These are phyloP conservation scores for Hermodice carunculata DNA, from an alignment of 2,888 invertebrate genomes.

Conservation along the genomic window DNA sequence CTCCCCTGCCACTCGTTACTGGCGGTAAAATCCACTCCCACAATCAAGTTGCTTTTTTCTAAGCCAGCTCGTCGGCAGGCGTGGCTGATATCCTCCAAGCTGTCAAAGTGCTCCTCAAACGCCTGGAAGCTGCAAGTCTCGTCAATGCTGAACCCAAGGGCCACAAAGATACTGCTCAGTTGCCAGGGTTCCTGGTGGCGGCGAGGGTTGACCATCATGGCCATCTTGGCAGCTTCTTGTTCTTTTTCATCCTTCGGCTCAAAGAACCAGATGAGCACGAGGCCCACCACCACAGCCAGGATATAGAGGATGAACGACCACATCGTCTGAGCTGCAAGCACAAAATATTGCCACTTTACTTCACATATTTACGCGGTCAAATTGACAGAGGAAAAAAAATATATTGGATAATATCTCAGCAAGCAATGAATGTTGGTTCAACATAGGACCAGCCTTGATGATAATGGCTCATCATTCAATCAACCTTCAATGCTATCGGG, in stretches of 20 bases:
- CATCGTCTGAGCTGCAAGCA: no score
- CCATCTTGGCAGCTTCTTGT: neutral
- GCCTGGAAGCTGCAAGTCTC: conserved; percentile 49
- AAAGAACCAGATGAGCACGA: conserved; percentile 55
- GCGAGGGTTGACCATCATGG: neutral
- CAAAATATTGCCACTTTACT: no score
- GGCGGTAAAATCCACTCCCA: conserved; percentile 73
- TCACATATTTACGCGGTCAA: no score
- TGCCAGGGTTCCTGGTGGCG: conserved; percentile 1
- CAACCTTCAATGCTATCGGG: no score
- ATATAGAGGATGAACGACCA: conserved; percentile 57
- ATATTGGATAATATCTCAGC: no score
- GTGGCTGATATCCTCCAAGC: conserved; percentile 66
- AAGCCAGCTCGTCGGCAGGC: conserved; percentile 71
- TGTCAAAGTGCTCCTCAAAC: conserved; percentile 64
- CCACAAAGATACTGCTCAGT: conserved; percentile 45
- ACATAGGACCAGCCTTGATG: no score
- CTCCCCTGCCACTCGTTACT: conserved; percentile 74
- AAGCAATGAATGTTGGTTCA: no score
- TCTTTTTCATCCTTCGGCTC: conserved; percentile 43
- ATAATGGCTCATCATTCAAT: no score
- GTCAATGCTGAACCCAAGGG: conserved; percentile 47
- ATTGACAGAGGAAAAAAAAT: no score
- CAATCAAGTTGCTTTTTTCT: conserved; percentile 71
- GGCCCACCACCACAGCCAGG: conserved; percentile 53